phyloP scores from a whole-genome alignment of 2,888 invertebrate species.

The Torymus aiolomorphi region DNA sequence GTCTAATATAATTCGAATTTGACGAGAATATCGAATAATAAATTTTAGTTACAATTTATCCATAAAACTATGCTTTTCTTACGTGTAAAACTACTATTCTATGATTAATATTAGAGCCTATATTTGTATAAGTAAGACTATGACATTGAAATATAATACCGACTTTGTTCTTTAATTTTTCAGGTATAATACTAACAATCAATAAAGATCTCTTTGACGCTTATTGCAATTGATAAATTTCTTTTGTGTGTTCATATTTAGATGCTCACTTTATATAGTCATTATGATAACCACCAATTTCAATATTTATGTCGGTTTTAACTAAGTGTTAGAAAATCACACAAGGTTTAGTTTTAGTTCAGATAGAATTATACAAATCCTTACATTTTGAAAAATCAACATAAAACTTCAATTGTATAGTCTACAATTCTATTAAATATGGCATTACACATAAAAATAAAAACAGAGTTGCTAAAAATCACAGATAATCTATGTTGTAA shows the following conservation, averaged over 20 bases:
- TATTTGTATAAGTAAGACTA: neutral
- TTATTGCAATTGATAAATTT: no score
- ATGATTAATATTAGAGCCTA: neutral
- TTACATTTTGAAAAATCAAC: no score
- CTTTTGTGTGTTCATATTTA: neutral
- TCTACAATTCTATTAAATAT: neutral
- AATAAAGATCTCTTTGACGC: neutral
- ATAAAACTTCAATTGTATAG: no score
- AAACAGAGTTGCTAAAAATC: conserved; percentile 34
- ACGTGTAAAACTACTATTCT: conserved; percentile 15
- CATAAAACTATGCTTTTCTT: conserved; percentile 2
- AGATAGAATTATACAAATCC: neutral
- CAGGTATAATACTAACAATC: conserved; percentile 26
- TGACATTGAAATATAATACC: conserved; percentile 27
- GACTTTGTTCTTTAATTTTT: conserved; percentile 1
- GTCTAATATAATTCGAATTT: neutral
- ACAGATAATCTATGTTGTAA: conserved; percentile 29
- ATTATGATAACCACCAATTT: neutral
- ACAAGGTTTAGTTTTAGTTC: conserved; percentile 6
- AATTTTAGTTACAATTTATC: neutral
- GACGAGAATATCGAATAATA: neutral
- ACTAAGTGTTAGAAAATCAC: conserved; percentile 8
- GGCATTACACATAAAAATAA: conserved; percentile 32
- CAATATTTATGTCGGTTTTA: conserved; percentile 6
- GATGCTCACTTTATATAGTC: conserved; percentile 15